Evolutionary conservation across 2,888 invertebrate genomes (phyloP), one percentile per base, ranked within the genome.

Genomic region (Oasisia sp.): DNA sequence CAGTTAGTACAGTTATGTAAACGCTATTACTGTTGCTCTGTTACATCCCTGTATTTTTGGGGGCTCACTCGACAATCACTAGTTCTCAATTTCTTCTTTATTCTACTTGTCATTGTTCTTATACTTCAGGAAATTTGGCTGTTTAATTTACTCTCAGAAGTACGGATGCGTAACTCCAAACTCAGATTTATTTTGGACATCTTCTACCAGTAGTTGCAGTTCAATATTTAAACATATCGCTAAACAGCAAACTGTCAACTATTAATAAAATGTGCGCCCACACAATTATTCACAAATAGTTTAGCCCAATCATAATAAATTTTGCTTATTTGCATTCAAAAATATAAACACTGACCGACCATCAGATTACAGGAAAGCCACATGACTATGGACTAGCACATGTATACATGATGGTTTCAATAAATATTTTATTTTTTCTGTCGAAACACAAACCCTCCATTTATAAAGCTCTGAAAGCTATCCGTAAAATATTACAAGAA

Each of bases 381-480:
- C 74, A 74, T 1, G n/a, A 74, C 74, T 74, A 74, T 7, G 74
- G 27, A 74, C 74, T 74, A 74, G 74, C n/a, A 74, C 74, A 74
- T 74, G 74, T 74, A 74, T 74, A 74, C 74, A 74, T 74, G 89
- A 91, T 92, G 92, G 91, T 93, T 93, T 93, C 92, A 93, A 93
- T 93, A 93, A 93, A 93, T 93, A 93, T 92, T 93, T 93, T 93
- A 93, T 93, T 93, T 91, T 91, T 93, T 92, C 92, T 93, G 91
- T 93, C 92, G 56, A 58, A 93, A 93, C 93, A 93, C 93, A 93
- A 93, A 92, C 93, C 93, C 93, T 93, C 93, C 93, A 93, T 92
- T 92, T 93, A 93, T 93, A 93, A 93, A 93, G 93, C 93, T 92
- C 92, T 91, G 92, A 92, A 92, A 92, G 92, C 93, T 93, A 93